Conservation (phyloP, 1,140 invertebrate genomes). For the Laupala kohalensis region DNA sequence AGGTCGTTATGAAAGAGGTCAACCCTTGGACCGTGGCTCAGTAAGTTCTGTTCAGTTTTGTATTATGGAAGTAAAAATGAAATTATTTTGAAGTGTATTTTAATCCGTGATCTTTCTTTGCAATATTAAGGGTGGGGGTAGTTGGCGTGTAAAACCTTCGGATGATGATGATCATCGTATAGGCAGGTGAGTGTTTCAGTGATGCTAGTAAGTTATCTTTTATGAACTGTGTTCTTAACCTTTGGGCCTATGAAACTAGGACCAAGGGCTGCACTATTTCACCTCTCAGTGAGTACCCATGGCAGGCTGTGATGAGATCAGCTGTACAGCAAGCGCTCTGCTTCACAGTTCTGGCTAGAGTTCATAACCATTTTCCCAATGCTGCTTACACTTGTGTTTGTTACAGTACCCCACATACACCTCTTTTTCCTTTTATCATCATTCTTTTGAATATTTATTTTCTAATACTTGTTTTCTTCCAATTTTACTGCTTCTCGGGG, state of each 20-base stretch:
- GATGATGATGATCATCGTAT: neutral
- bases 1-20: neutral
- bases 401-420: too few species aligned
- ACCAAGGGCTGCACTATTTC: too few species aligned
- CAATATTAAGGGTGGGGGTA: slow-evolving; percentile 1
- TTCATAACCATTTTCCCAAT: neutral
- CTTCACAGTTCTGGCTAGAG: neutral
- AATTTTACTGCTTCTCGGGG: too few species aligned
- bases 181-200: neutral
- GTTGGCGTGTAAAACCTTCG: slow-evolving; percentile 7
- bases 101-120: too few species aligned
- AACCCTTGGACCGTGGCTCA: neutral
- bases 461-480: too few species aligned
- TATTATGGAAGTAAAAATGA: neutral
- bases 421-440: too few species aligned
- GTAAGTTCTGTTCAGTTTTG: neutral
- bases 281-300: too few species aligned
- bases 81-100: neutral
- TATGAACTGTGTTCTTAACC: neutral
- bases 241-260: neutral
- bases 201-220: neutral
- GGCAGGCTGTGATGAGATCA: neutral
- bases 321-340: neutral
- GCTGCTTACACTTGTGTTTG: too few species aligned
- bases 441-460: too few species aligned